phyloP scores from a whole-genome alignment of 2,797 vertebrate genomes.

The Morus bassanus region DNA sequence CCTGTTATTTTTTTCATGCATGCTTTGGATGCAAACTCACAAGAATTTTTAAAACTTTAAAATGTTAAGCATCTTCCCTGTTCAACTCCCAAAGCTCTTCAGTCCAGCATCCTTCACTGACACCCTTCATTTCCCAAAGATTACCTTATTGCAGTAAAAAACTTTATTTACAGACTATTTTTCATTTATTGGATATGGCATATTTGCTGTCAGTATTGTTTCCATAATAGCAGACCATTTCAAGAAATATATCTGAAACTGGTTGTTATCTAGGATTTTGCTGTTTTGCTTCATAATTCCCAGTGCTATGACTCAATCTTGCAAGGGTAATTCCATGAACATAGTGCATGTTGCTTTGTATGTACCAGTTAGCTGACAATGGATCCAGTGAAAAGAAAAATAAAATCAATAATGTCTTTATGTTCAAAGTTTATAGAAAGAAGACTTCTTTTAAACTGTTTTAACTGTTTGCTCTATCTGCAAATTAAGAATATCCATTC shows the following conservation, averaged over 20 bases:
- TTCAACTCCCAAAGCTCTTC: neutral
- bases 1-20: neutral
- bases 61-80: neutral
- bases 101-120: neutral
- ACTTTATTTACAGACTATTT: neutral
- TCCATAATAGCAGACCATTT: neutral
- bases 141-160: neutral
- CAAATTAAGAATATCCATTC: neutral
- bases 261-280: neutral
- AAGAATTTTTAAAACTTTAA: neutral
- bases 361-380: neutral
- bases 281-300: neutral
- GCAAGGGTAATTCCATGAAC: neutral
- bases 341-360: neutral
- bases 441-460: neutral
- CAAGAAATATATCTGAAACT: neutral
- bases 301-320: neutral
- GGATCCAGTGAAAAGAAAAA: neutral
- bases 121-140: neutral
- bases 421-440: neutral
- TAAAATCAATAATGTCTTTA: neutral
- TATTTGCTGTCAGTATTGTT: neutral
- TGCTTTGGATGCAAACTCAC: neutral
- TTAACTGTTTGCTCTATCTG: neutral
- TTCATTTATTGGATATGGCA: neutral